Evolutionary conservation across 1,140 invertebrate genomes (phyloP).

Genomic region (Listronotus bonariensis): DNA sequence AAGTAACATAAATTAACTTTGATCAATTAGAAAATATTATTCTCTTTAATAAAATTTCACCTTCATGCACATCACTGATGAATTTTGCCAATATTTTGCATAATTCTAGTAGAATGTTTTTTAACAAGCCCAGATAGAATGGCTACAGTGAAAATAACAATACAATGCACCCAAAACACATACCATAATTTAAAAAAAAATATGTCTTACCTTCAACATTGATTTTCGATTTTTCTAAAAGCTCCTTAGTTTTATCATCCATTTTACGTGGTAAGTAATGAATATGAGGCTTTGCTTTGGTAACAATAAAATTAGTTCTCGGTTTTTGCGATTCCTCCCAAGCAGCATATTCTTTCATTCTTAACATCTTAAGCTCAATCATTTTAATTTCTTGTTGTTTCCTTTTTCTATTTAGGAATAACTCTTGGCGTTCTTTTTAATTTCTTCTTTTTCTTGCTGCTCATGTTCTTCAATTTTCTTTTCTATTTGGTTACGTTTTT

Average conservation of each 20-base stretch:
- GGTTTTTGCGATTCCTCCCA: slow-evolving; percentile 83
- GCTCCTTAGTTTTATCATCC: slow-evolving; percentile 59
- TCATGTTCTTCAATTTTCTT: slow-evolving; percentile 92
- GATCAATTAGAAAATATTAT: no score
- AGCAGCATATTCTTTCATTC: slow-evolving; percentile 83
- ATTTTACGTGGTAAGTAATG: slow-evolving; percentile 85
- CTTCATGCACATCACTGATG: no score
- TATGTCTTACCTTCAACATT: slow-evolving; percentile 60
- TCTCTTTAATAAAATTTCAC: no score
- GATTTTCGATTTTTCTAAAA: slow-evolving; percentile 58
- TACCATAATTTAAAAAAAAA: no score
- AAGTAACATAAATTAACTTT: no score
- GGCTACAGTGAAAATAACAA: no score
- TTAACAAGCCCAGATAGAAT: no score
- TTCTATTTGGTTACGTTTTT: slow-evolving; percentile 87
- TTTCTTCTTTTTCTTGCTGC: slow-evolving; percentile 81
- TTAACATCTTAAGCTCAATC: slow-evolving; percentile 88
- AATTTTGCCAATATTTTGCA: no score
- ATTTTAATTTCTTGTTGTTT: slow-evolving; percentile 87
- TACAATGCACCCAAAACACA: no score
- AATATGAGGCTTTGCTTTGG: slow-evolving; percentile 82
- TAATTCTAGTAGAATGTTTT: no score
- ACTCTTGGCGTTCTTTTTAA: slow-evolving; percentile 83
- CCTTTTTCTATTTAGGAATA: slow-evolving; percentile 83
- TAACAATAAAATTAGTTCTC: slow-evolving; percentile 84